Evolutionary conservation across 2,797 vertebrate species (phyloP).

Genomic region (Oophaga sylvatica): DNA sequence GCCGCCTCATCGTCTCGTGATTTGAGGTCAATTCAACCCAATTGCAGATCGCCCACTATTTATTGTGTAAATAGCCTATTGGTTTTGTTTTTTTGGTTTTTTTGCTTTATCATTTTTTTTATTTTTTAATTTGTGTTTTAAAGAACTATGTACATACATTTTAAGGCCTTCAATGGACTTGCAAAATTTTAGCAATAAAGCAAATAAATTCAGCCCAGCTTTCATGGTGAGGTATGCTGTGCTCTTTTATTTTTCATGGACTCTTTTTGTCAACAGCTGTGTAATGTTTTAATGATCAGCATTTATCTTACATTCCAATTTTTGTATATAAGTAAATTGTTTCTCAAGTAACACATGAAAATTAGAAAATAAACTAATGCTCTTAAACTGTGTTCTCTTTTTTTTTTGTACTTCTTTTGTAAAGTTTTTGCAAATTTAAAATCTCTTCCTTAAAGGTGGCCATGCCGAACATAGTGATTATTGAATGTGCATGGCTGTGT

Average conservation of each 20-base stretch:
- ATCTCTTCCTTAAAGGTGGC: not conserved
- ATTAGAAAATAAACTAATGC: constrained; percentile 91
- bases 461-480: too few relatives aligned
- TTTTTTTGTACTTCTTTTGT: constrained; percentile 62
- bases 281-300: constrained; percentile 79
- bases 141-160: constrained; percentile 84
- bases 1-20: constrained; percentile 16
- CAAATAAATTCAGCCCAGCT: constrained; percentile 78
- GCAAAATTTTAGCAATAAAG: constrained; percentile 85
- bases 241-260: constrained; percentile 76
- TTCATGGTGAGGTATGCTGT: constrained; percentile 76
- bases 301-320: constrained; percentile 95
- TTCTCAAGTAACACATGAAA: constrained; percentile 89
- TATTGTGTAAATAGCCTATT: constrained; percentile 86
- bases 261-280: constrained; percentile 78
- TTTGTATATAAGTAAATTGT: constrained; percentile 91
- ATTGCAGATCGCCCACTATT: constrained; percentile 67
- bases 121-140: constrained; percentile 72
- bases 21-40: constrained; percentile 32
- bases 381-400: constrained; percentile 75
- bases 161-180: constrained; percentile 81
- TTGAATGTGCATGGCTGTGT: too few relatives aligned
- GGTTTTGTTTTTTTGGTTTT: constrained; percentile 65
- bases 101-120: not conserved
- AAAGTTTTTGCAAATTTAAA: not conserved